Conservation (phyloP, 2,113 vertebrate species). For the Paedocypris sp. region DNA sequence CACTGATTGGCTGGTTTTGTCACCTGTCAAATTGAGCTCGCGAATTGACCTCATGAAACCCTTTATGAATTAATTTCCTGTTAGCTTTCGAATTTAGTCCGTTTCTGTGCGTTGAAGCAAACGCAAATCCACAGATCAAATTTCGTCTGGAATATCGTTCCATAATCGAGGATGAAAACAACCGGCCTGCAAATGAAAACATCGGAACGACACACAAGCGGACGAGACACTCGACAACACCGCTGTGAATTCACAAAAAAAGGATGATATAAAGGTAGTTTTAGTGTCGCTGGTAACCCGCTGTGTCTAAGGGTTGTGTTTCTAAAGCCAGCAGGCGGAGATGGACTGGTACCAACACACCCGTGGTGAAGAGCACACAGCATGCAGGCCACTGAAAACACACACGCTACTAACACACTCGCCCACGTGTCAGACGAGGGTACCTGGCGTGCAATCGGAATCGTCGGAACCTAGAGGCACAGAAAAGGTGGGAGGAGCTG, state of each 20-base stretch:
- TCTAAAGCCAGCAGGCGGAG: slow-evolving; percentile 31
- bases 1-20: no score
- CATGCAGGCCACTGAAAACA: slow-evolving; percentile 35
- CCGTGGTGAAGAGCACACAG: slow-evolving; percentile 35
- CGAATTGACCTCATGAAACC: no score
- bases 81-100: no score
- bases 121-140: not conserved
- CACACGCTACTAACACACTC: slow-evolving; percentile 23
- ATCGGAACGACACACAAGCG: slow-evolving; percentile 23
- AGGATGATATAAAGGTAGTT: slow-evolving; percentile 14
- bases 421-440: slow-evolving; percentile 50
- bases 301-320: slow-evolving; percentile 8
- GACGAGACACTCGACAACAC: slow-evolving; percentile 27
- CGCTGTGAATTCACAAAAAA: slow-evolving; percentile 22
- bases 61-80: no score
- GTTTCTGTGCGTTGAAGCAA: no score
- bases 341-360: slow-evolving; percentile 37
- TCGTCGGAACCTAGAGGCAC: slow-evolving; percentile 92
- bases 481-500: slow-evolving; percentile 61
- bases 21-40: no score
- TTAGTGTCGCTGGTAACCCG: not conserved
- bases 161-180: slow-evolving; percentile 24
- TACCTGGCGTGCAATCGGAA: slow-evolving; percentile 97
- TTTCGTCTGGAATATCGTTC: no score
- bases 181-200: slow-evolving; percentile 12